phyloP scores from a whole-genome alignment of 2,113 vertebrate genomes.

The Engraulis encrasicolus region DNA sequence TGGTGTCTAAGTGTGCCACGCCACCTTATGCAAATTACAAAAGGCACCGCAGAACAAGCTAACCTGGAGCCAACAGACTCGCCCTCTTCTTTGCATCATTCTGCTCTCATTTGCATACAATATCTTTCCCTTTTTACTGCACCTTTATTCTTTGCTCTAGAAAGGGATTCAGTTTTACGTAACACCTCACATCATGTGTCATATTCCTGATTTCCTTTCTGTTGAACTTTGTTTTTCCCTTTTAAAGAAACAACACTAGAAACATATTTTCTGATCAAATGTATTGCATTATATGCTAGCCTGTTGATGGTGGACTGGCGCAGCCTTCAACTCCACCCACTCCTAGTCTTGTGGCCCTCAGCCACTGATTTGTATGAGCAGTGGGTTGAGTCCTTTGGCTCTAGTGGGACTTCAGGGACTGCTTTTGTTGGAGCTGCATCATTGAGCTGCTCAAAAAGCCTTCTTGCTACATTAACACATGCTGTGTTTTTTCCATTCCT shows the following conservation, averaged over 20 bases:
- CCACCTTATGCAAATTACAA: neutral
- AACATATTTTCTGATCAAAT: neutral
- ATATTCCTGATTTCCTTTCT: neutral
- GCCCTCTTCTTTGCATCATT: neutral
- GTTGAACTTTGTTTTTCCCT: neutral
- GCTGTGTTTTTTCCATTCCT: neutral
- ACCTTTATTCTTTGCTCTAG: neutral
- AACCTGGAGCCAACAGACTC: neutral
- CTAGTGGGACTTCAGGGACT: slow-evolving; percentile 39
- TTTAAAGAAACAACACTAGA: neutral
- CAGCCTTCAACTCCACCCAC: neutral
- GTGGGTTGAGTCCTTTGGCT: slow-evolving; percentile 56
- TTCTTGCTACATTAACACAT: neutral
- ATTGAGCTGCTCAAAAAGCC: slow-evolving; percentile 52
- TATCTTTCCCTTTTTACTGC: no score
- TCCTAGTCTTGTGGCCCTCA: neutral
- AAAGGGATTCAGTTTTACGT: no score
- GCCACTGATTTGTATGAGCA: slow-evolving; percentile 25
- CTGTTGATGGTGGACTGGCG: no score
- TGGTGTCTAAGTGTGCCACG: neutral
- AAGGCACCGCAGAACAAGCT: neutral
- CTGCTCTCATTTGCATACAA: neutral
- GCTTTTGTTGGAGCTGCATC: slow-evolving; percentile 46
- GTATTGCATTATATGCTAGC: neutral
- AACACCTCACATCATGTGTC: neutral